Conservation (phyloP, 1,140 invertebrate genomes). For the Drosophila erecta region DNA sequence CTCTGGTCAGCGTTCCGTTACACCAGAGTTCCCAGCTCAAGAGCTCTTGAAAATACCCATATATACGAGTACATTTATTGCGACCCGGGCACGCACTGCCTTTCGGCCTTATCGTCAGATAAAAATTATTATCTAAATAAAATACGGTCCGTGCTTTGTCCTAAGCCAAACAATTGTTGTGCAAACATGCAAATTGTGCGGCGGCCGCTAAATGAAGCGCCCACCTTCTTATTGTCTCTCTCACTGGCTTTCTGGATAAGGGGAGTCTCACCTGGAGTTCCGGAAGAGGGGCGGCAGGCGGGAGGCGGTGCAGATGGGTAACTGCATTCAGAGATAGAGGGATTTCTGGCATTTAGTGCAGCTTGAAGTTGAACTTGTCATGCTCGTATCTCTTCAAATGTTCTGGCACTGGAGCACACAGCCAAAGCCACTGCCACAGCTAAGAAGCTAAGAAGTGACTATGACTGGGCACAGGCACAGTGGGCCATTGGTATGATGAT, state of each 20-base stretch:
- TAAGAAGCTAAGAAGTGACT: constrained; percentile 13
- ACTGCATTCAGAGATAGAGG: constrained; percentile 53
- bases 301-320: constrained; percentile 9
- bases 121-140: constrained; percentile 80
- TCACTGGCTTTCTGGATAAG: background rate
- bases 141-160: constrained; percentile 72
- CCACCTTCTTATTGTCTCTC: constrained; percentile 76
- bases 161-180: constrained; percentile 79
- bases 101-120: constrained; percentile 70
- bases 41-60: constrained; percentile 28
- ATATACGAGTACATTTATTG: background rate
- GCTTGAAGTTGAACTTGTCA: constrained; percentile 75
- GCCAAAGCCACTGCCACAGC: background rate
- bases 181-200: constrained; percentile 83
- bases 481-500: constrained; percentile 17
- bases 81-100: constrained; percentile 52
- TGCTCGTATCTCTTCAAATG: constrained; percentile 78
- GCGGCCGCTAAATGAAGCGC: constrained; percentile 74
- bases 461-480: constrained; percentile 18
- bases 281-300: background rate
- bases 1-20: constrained; percentile 56
- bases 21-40: constrained; percentile 14
- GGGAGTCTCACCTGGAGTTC: constrained; percentile 3
- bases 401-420: constrained; percentile 60
- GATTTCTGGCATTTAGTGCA: constrained; percentile 67